These are phyloP conservation scores for Drosophila cardini DNA, from an alignment of 1,140 invertebrate species.

Conservation along the genomic window DNA sequence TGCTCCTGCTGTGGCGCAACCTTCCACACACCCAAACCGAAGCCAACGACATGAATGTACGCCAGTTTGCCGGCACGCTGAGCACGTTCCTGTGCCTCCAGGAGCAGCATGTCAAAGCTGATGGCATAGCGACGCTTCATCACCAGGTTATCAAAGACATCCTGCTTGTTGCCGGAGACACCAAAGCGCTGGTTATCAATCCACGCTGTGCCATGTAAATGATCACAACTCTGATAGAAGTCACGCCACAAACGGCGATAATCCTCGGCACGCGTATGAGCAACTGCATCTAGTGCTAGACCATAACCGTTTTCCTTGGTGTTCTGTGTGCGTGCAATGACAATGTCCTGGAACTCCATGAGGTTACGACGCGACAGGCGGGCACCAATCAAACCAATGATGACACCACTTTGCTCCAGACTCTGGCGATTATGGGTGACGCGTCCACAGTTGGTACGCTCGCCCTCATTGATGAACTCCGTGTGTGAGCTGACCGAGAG, in stretches of 20 bases:
- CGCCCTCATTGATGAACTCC: slow-evolving; percentile 88
- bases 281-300: not conserved
- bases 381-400: slow-evolving; percentile 85
- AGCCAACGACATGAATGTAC: slow-evolving; percentile 80
- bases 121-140: slow-evolving; percentile 82
- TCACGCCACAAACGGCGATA: slow-evolving; percentile 67
- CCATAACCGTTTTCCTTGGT: slow-evolving; percentile 85
- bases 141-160: slow-evolving; percentile 74
- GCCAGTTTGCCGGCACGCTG: slow-evolving; percentile 40
- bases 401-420: slow-evolving; percentile 69
- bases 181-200: slow-evolving; percentile 64
- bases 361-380: slow-evolving; percentile 85
- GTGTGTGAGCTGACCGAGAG: slow-evolving; percentile 87
- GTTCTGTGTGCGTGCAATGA: slow-evolving; percentile 86
- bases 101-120: slow-evolving; percentile 70
- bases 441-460: slow-evolving; percentile 86
- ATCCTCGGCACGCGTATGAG: slow-evolving; percentile 35
- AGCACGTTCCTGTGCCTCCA: slow-evolving; percentile 68
- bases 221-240: slow-evolving; percentile 65
- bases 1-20: slow-evolving; percentile 74
- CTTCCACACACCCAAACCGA: slow-evolving; percentile 80
- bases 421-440: slow-evolving; percentile 55
- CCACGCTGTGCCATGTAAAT: slow-evolving; percentile 45
- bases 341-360: slow-evolving; percentile 87
- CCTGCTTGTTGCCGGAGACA: slow-evolving; percentile 52